Percentiles rank a stretch among this genome's conserved stretches.
These are phyloP conservation scores for Melieria omissa DNA, from an alignment of 2,888 invertebrate species.

Conservation along the genomic window DNA sequence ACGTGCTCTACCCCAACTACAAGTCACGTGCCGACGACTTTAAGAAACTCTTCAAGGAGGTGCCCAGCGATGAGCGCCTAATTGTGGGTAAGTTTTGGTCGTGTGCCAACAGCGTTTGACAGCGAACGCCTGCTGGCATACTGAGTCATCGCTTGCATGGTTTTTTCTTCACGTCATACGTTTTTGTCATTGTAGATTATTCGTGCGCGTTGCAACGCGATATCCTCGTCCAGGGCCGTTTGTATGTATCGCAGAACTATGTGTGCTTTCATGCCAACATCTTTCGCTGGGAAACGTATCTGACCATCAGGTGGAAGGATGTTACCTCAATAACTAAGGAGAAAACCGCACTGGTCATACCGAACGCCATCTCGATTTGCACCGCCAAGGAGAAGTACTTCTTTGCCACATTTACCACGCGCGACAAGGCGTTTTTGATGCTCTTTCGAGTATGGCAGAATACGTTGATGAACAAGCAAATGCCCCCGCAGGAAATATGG, in stretches of 20 bases:
- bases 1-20: slow-evolving; percentile 89
- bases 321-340: slow-evolving; percentile 95
- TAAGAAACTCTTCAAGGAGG: slow-evolving; percentile 89
- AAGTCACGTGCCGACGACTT: slow-evolving; percentile 94
- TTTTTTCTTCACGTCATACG: not conserved
- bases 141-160: slow-evolving; percentile 39
- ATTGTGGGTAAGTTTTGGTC: slow-evolving; percentile 81
- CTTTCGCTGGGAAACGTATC: slow-evolving; percentile 94
- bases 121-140: not conserved
- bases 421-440: slow-evolving; percentile 96
- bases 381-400: slow-evolving; percentile 88
- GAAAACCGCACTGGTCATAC: slow-evolving; percentile 92
- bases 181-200: slow-evolving; percentile 77
- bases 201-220: slow-evolving; percentile 97
- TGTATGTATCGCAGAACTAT: slow-evolving; percentile 95
- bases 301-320: slow-evolving; percentile 88
- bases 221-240: slow-evolving; percentile 93
- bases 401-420: slow-evolving; percentile 92
- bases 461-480: slow-evolving; percentile 89
- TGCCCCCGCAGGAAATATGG: slow-evolving; percentile 87
- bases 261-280: slow-evolving; percentile 98
- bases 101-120: not conserved
- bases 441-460: slow-evolving; percentile 97
- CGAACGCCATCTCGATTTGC: slow-evolving; percentile 92
- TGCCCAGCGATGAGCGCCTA: slow-evolving; percentile 90